Base-by-base conservation (phyloP, 2,888 invertebrate species). In the Drosophila quinaria region DNA sequence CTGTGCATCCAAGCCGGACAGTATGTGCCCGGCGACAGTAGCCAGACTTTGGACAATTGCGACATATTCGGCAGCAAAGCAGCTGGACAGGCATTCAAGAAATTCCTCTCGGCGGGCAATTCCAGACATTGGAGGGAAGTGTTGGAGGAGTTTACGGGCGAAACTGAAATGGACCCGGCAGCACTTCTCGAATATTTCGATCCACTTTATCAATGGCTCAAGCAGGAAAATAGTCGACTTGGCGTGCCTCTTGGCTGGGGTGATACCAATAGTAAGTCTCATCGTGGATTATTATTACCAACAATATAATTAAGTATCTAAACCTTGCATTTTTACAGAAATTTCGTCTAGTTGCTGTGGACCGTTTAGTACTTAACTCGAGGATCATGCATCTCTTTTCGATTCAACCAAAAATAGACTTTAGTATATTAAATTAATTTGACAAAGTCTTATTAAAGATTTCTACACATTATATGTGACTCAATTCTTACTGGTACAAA, bases 61-160 rank as follows among this genome's bases (percentile, higher is more conserved):
- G 97, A 98, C 88, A 97, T 98, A 82, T 97, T 97, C 91, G 94
- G 95, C 80, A 97, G 96, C 86, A 94, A 94, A n/a, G 94, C 94
- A 63, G 97, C 98, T 42, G 98, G 98, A 50, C 95, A 95, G 80
- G 94, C 95, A 5, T 92, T 96, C 10, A 95, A 95, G 5, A 93
- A 94, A 81, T 95, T 96, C 94, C 92, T 96, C 15, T 93, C 94
- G 76, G 93, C 96, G 93, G 96, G 96, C 4, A 94, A 94, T 0
- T 96, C 96, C 0, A 94, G 94, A 74, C 96, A 96, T 3, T 97
- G 97, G 97, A 95, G 95, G 17, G 96, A 97, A 67, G 96, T 96
- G 13, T 94, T 98, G 94, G 94, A 96, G 90, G 94, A 94, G 10
- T 93, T 97, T n/a, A 97, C 97, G 0, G 97, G 97, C 0, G 95